phyloP scores from a whole-genome alignment of 2,888 invertebrate species.

The Molorchus minor region DNA sequence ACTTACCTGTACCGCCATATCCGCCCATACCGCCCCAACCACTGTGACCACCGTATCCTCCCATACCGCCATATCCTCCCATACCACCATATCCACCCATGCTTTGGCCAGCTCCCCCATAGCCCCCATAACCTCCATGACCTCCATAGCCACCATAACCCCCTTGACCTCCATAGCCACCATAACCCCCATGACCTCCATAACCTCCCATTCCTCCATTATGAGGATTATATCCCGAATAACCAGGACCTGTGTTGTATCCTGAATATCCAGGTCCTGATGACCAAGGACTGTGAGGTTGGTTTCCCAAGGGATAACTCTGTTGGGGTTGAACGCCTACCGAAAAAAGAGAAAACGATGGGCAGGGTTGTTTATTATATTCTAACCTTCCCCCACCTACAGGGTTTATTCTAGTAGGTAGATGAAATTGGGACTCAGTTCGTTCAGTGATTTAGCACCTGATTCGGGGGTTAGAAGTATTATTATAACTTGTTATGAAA shows the following conservation, averaged over 20 bases:
- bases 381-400: too few relatives aligned
- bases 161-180: conserved; percentile 25
- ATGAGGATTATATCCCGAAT: conserved; percentile 27
- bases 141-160: conserved; percentile 29
- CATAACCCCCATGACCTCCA: conserved; percentile 18
- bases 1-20: conserved; percentile 35
- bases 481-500: too few relatives aligned
- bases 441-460: too few relatives aligned
- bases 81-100: conserved; percentile 35
- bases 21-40: conserved; percentile 28
- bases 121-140: conserved; percentile 22
- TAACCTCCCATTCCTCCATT: conserved; percentile 17
- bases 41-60: conserved; percentile 7
- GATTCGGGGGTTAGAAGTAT: too few relatives aligned
- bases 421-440: too few relatives aligned
- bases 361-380: neutral
- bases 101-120: conserved; percentile 2
- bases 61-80: conserved; percentile 36
- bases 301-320: conserved; percentile 20
- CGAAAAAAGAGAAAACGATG: neutral
- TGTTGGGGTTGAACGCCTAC: conserved; percentile 20
- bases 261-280: conserved; percentile 22
- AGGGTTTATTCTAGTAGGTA: too few relatives aligned
- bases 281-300: conserved; percentile 27
- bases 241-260: conserved; percentile 18